phyloP scores from a whole-genome alignment of 2,113 vertebrate genomes.

The Euleptes europaea region DNA sequence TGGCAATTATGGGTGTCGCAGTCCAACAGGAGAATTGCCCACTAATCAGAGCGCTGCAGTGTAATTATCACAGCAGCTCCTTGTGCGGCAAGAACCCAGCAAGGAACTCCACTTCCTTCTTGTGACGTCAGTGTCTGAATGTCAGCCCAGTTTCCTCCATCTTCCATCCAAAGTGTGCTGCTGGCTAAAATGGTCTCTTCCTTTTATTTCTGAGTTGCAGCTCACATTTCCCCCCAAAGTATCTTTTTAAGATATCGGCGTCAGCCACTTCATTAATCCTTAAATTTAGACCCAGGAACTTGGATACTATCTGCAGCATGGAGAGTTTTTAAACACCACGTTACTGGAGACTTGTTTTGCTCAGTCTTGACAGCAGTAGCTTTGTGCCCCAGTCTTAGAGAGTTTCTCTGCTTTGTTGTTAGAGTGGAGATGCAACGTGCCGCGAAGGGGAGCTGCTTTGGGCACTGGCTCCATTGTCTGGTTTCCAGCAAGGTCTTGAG shows the following conservation, averaged over 20 bases:
- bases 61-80: neutral
- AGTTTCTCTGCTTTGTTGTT: neutral
- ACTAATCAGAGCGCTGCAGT: neutral
- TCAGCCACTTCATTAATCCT: neutral
- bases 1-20: neutral
- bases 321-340: neutral
- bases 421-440: neutral
- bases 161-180: neutral
- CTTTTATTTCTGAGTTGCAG: neutral
- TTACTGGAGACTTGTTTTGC: neutral
- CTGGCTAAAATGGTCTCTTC: neutral
- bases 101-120: neutral
- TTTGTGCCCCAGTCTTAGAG: neutral
- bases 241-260: neutral
- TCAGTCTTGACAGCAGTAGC: neutral
- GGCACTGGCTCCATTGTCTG: neutral
- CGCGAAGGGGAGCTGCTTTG: neutral
- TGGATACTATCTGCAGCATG: neutral
- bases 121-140: neutral
- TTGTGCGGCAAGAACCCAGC: neutral
- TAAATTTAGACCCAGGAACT: neutral
- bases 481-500: accelerated
- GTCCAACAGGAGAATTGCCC: neutral
- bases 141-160: neutral
- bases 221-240: neutral